These are phyloP conservation scores for Yponomeuta malinellus DNA, from an alignment of 2,888 invertebrate genomes.

Conservation along the genomic window DNA sequence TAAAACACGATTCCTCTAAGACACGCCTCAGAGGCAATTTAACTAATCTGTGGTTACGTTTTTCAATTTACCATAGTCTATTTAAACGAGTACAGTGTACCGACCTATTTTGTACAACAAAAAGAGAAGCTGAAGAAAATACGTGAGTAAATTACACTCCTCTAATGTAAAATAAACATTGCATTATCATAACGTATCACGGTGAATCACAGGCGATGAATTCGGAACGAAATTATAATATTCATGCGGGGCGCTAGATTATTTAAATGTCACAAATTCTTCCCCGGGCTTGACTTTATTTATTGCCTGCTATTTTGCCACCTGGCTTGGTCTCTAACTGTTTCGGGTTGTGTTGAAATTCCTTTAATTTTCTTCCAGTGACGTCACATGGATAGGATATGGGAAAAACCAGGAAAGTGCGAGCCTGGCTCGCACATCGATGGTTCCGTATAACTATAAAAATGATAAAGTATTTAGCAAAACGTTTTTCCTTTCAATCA, in stretches of 20 bases:
- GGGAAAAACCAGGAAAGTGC: too few relatives aligned
- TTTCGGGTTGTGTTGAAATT: neutral
- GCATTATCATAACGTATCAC: neutral
- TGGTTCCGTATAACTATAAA: too few relatives aligned
- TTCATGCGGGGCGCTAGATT: neutral
- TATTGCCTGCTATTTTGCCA: neutral
- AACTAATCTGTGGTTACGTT: too few relatives aligned
- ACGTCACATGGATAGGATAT: too few relatives aligned
- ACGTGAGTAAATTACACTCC: neutral
- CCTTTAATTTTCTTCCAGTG: neutral
- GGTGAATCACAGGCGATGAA: neutral
- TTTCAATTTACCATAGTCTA: too few relatives aligned
- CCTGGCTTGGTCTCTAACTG: neutral
- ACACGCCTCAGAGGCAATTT: too few relatives aligned
- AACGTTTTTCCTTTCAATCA: too few relatives aligned
- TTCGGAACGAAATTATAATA: neutral
- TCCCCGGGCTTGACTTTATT: neutral
- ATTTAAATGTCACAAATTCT: slow-evolving; percentile 2
- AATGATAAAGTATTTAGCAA: too few relatives aligned
- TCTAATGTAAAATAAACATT: neutral
- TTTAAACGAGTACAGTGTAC: too few relatives aligned
- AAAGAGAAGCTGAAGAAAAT: neutral
- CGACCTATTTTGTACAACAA: too few relatives aligned
- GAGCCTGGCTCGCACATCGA: too few relatives aligned
- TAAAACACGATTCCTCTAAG: too few relatives aligned